Evolutionary conservation across 2,888 invertebrate species (phyloP).

Genomic region (Aporophyla lueneburgensis): DNA sequence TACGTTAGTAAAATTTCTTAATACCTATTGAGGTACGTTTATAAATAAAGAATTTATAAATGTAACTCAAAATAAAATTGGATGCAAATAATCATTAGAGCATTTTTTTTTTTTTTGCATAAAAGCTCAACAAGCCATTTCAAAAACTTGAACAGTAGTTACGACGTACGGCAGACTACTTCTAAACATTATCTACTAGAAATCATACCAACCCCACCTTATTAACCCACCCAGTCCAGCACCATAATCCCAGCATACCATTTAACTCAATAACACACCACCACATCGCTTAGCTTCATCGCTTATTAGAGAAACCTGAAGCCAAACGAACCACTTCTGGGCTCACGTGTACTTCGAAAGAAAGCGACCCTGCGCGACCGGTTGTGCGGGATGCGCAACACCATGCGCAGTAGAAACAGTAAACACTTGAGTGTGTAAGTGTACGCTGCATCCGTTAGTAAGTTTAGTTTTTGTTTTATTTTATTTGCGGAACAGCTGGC

Average conservation of each 20-base stretch:
- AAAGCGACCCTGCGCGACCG: constrained; percentile 70
- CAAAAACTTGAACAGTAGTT: not conserved
- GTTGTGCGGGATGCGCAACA: constrained; percentile 55
- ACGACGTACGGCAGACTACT: not conserved
- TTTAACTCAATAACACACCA: constrained; percentile 49
- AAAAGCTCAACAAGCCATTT: not conserved
- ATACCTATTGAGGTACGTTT: not conserved
- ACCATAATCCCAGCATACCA: constrained; percentile 29
- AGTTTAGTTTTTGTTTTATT: constrained; percentile 12
- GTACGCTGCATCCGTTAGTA: constrained; percentile 35
- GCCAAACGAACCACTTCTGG: constrained; percentile 45
- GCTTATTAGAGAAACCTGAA: constrained; percentile 61
- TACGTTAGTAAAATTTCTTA: no score
- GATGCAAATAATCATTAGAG: no score
- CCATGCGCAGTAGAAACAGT: constrained; percentile 40
- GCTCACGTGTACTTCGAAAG: constrained; percentile 60
- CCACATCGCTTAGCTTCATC: constrained; percentile 28
- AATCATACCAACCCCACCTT: constrained; percentile 10
- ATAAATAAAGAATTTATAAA: not conserved
- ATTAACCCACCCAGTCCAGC: constrained; percentile 23
- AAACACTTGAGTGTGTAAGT: constrained; percentile 43
- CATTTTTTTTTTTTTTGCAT: no score
- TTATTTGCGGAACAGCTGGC: not conserved
- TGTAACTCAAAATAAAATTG: no score
- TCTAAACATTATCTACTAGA: constrained; percentile 27